Evolutionary conservation across 2,797 vertebrate genomes (phyloP), one percentile per base, ranked within the genome.

Genomic region (Rhabdophis nuchalis): DNA sequence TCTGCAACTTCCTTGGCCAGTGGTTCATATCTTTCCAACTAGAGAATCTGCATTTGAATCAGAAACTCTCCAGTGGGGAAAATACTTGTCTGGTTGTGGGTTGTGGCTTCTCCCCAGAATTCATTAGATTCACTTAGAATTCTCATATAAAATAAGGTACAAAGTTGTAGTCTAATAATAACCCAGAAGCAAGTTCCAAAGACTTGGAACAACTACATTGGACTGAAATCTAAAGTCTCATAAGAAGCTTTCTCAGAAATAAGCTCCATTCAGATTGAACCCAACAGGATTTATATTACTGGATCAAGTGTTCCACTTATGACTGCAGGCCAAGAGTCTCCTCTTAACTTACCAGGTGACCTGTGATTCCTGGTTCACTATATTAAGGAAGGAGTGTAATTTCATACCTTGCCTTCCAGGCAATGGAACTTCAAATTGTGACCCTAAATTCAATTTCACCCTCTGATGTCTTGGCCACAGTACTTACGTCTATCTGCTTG

Each of bases 391-490:
- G 4, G 54, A 90, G 54, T 88, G 89, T 88, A 93, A 93, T 93
- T 88, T 93, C 68, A 93, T 86, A 91, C 5, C 32, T 53, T 3
- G 77, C 7, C 46, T 20, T 25, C 25, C 85, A 27, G 14, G 52
- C 64, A 13, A 29, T 32, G 27, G 18, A 61, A 46, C 56, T 68
- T 41, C n/a, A n/a, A 82, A 13, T 86, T 85, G 86, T 93, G 68
- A 91, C 87, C 90, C 90, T 90, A 91, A 72, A 90, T 88, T 88
- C 89, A 18, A 14, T 57, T 72, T 92, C 86, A 53, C 25, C 41
- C 3, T 29, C 46, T 87, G 46, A 90, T 2, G 16, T 46, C 54
- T 7, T 87, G 64, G 41, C 23, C 13, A n/a, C n/a, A 36, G 41
- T 20, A 10, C 29, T 53, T 82, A 52, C 9, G 27, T 14, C 18